phyloP scores from a whole-genome alignment of 2,113 vertebrate genomes.

The Sclerurus mexicanus region DNA sequence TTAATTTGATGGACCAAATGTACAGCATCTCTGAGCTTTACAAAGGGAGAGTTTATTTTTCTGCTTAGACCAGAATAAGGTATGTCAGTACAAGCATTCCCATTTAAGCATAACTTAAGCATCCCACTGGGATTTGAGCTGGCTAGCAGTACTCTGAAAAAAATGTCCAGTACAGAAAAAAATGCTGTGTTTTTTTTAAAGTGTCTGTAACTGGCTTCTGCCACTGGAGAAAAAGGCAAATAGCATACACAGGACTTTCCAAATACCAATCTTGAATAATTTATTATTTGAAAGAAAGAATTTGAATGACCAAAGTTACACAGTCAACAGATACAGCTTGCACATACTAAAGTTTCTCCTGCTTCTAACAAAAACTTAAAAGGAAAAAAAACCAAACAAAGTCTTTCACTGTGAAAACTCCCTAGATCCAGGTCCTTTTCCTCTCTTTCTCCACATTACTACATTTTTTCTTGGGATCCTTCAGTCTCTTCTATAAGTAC shows the following conservation, averaged over 20 bases:
- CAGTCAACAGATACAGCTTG: background rate
- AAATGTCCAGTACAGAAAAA: background rate
- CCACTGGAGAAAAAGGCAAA: background rate
- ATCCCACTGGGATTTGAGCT: background rate
- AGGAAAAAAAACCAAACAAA: background rate
- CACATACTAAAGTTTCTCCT: background rate
- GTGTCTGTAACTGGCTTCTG: background rate
- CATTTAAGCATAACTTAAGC: background rate
- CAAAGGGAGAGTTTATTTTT: background rate
- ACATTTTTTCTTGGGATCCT: background rate
- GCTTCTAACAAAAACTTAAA: background rate
- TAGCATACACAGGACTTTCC: background rate
- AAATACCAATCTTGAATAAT: background rate
- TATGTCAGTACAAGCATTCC: background rate
- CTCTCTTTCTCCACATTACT: background rate
- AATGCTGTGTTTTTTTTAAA: background rate
- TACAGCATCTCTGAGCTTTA: background rate
- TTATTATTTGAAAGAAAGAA: conserved; percentile 19
- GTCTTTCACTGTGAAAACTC: background rate
- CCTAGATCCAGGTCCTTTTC: background rate
- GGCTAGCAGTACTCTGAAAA: background rate
- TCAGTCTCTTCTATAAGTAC: background rate
- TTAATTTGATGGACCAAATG: background rate
- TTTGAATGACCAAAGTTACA: background rate
- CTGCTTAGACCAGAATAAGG: background rate